phyloP scores from a whole-genome alignment of 1,140 invertebrate species.

The Trachymyrmex septentrionalis region DNA sequence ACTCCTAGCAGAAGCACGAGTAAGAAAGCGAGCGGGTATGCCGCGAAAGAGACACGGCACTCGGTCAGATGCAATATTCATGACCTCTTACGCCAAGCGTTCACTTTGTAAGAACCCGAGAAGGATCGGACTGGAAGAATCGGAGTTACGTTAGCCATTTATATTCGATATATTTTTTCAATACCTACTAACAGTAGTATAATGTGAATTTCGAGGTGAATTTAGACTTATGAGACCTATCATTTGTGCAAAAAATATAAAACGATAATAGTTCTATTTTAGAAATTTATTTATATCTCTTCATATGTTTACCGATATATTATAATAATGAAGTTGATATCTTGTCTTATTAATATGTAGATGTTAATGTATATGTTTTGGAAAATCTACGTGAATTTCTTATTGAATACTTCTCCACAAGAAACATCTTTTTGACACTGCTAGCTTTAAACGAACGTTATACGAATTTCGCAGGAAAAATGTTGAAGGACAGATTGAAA shows the following conservation, averaged over 20 bases:
- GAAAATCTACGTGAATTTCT: background rate
- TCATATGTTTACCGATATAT: background rate
- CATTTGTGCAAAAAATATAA: background rate
- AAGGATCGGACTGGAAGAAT: slow-evolving; percentile 42
- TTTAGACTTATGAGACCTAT: background rate
- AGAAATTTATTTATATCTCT: background rate
- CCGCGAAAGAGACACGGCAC: slow-evolving; percentile 52
- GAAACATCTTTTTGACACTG: background rate
- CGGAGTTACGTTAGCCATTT: no score
- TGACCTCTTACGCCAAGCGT: slow-evolving; percentile 57
- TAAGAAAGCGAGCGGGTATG: slow-evolving; percentile 58
- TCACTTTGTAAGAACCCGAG: slow-evolving; percentile 48
- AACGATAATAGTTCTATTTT: background rate
- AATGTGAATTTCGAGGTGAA: background rate
- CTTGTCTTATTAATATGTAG: background rate
- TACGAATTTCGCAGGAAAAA: background rate
- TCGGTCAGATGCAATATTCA: slow-evolving; percentile 65
- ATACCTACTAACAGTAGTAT: background rate
- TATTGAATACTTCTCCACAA: background rate
- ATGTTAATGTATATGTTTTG: background rate
- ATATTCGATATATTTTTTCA: background rate
- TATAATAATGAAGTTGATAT: background rate
- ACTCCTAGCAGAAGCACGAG: slow-evolving; percentile 9
- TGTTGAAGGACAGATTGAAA: background rate
- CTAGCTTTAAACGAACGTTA: background rate